A percentile compares a stretch with the other conserved stretches of the same genome.
Conservation (phyloP, 1,140 invertebrate genomes). For the Ceratosolen solmsi region DNA sequence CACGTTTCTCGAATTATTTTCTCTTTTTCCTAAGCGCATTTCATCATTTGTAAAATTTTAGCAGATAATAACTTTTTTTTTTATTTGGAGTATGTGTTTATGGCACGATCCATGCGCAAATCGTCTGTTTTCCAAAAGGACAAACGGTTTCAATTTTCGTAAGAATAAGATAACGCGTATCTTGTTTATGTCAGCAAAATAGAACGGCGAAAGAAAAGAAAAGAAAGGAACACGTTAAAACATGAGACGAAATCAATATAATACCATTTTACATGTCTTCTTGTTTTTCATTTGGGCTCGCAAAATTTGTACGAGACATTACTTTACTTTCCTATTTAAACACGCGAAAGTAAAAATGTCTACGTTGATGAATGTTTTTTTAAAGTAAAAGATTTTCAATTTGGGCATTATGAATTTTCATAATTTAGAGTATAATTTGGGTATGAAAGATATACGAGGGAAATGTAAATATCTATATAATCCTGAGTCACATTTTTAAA, state of each 20-base stretch:
- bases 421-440: too few species aligned
- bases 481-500: too few species aligned
- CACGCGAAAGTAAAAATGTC: neutral
- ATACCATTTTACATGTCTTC: slow-evolving; percentile 17
- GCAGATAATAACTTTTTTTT: neutral
- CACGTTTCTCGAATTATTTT: neutral
- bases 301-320: neutral
- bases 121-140: slow-evolving; percentile 7
- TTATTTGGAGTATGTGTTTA: neutral
- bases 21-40: neutral
- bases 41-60: neutral
- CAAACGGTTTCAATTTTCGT: neutral
- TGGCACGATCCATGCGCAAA: neutral
- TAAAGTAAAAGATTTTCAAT: neutral
- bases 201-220: too few species aligned
- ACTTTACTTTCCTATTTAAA: neutral
- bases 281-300: slow-evolving; percentile 4
- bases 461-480: too few species aligned
- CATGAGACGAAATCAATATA: slow-evolving; percentile 31
- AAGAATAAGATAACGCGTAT: slow-evolving; percentile 2
- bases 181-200: neutral
- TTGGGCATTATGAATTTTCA: neutral
- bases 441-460: too few species aligned
- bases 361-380: neutral
- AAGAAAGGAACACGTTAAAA: neutral